These are phyloP conservation scores for Oxystoma pomonae DNA, from an alignment of 2,888 invertebrate species.

Conservation along the genomic window DNA sequence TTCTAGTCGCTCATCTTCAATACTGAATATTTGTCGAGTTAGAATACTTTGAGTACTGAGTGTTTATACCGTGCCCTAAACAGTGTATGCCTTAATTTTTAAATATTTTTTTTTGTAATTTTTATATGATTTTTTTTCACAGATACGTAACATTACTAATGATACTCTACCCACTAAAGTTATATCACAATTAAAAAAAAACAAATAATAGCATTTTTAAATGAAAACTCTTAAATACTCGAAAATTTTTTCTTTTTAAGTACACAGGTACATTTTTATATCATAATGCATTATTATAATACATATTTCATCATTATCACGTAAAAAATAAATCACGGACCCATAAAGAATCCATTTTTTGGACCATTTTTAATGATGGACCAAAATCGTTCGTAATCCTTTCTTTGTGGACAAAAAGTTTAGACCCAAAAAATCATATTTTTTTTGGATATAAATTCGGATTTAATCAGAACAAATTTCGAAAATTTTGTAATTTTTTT, in stretches of 20 bases:
- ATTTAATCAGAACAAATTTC: neutral
- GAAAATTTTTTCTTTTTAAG: slow-evolving; percentile 28
- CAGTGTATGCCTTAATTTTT: neutral
- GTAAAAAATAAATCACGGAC: slow-evolving; percentile 30
- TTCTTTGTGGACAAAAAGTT: neutral
- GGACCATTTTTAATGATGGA: slow-evolving; percentile 21
- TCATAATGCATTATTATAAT: slow-evolving; percentile 39
- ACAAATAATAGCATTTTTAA: slow-evolving; percentile 2
- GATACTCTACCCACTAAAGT: slow-evolving; percentile 14
- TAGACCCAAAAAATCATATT: neutral
- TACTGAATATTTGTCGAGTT: neutral
- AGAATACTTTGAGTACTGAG: neutral
- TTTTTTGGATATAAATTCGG: neutral
- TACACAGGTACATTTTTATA: slow-evolving; percentile 39
- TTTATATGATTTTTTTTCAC: slow-evolving; percentile 10
- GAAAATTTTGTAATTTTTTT: neutral
- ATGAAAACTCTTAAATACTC: slow-evolving; percentile 1
- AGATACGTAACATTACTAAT: slow-evolving; percentile 8
- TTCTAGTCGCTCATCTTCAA: neutral
- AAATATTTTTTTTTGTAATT: slow-evolving; percentile 6
- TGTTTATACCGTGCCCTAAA: neutral
- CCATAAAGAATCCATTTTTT: slow-evolving; percentile 24
- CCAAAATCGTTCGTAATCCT: slow-evolving; percentile 25
- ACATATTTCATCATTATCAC: slow-evolving; percentile 30
- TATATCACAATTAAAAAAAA: slow-evolving; percentile 22